phyloP scores from a whole-genome alignment of 2,888 invertebrate species.

The Xestoiulus laeticollis region DNA sequence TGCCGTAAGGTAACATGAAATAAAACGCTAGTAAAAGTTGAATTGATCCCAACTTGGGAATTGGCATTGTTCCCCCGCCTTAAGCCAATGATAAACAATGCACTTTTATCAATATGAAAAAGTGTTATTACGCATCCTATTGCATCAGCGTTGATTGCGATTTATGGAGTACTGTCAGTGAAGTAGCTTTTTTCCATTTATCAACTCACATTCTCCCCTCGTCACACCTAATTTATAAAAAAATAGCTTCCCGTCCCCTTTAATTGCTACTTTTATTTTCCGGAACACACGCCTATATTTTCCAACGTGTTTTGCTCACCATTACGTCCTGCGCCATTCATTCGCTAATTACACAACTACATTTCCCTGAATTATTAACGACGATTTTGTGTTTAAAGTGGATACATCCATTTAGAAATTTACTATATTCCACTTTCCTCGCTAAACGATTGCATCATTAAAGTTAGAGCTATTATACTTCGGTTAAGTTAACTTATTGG shows the following conservation, averaged over 20 bases:
- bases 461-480: too few species aligned
- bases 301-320: background rate
- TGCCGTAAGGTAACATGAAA: background rate
- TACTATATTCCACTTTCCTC: too few species aligned
- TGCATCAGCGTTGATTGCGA: background rate
- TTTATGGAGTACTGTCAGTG: background rate
- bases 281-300: background rate
- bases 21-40: background rate
- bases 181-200: background rate
- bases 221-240: background rate
- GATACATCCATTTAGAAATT: background rate
- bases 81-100: background rate
- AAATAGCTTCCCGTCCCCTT: background rate
- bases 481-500: too few species aligned
- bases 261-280: background rate
- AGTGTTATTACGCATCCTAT: background rate
- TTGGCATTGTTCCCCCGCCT: background rate
- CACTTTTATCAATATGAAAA: background rate
- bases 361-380: background rate
- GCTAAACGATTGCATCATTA: too few species aligned
- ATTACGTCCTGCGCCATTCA: background rate
- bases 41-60: background rate
- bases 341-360: background rate
- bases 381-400: background rate
- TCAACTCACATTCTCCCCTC: background rate